Conservation (phyloP, 2,113 vertebrate genomes). For the Chloropsis hardwickii region DNA sequence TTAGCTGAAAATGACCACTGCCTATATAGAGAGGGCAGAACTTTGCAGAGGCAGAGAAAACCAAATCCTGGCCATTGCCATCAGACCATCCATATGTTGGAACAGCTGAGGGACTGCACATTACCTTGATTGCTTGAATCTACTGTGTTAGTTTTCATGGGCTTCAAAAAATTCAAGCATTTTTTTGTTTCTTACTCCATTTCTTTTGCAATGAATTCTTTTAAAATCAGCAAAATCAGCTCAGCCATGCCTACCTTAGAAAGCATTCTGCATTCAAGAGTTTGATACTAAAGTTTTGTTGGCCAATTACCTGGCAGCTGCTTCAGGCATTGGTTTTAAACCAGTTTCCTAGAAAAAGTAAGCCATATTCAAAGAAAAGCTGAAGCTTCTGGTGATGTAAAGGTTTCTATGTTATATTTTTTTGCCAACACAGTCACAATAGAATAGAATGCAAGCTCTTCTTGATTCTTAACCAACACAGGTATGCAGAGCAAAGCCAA, state of each 20-base stretch:
- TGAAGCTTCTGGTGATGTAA: not conserved
- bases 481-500: not conserved
- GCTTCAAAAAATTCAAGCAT: not conserved
- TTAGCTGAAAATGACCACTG: not conserved
- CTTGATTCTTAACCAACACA: not conserved
- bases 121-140: not conserved
- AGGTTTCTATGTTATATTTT: not conserved
- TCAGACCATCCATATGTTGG: not conserved
- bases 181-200: not conserved
- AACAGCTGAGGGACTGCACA: not conserved
- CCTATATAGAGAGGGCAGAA: not conserved
- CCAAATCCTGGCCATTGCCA: not conserved
- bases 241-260: not conserved
- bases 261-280: not conserved
- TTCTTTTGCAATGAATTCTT: not conserved
- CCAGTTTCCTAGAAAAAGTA: not conserved
- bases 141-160: not conserved
- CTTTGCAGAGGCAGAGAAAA: not conserved
- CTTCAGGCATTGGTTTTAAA: not conserved
- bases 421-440: not conserved
- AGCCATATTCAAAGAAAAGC: not conserved
- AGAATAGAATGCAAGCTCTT: not conserved
- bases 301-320: not conserved
- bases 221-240: not conserved
- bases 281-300: not conserved